Conservation (phyloP, 2,888 invertebrate genomes). For the Alentia gelatinosa region DNA sequence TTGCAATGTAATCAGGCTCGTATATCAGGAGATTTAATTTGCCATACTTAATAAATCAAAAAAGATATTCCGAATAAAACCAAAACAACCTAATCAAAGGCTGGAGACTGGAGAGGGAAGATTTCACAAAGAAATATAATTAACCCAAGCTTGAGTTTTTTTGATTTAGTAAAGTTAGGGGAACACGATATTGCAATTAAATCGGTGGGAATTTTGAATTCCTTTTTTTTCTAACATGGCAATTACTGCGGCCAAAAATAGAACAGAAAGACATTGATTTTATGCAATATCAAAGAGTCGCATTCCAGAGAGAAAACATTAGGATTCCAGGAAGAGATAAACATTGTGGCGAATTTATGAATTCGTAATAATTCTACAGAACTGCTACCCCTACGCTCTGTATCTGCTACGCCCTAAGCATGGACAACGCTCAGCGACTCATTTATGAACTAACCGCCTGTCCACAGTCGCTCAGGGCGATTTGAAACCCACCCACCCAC, state of each 20-base stretch:
- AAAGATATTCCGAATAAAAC: neutral
- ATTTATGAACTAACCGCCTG: too few species aligned
- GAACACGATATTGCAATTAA: slow-evolving; percentile 1
- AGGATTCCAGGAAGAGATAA: neutral
- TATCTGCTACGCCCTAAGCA: too few species aligned
- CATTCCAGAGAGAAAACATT: neutral
- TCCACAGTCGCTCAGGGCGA: too few species aligned
- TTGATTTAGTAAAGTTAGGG: neutral
- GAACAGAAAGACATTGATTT: neutral
- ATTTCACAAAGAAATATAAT: neutral
- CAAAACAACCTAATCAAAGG: neutral
- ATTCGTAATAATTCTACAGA: too few species aligned
- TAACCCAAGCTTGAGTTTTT: neutral
- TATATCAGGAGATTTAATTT: neutral
- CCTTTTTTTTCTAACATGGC: neutral
- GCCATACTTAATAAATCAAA: neutral
- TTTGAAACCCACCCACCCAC: too few species aligned
- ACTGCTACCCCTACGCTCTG: too few species aligned
- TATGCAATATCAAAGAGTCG: neutral
- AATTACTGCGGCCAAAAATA: neutral
- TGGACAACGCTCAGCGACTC: too few species aligned
- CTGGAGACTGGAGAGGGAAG: neutral
- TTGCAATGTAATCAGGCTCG: neutral
- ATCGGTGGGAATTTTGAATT: neutral
- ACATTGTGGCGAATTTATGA: too few species aligned